These are phyloP conservation scores for Cerastis rubricosa DNA, from an alignment of 2,888 invertebrate species.

Conservation along the genomic window DNA sequence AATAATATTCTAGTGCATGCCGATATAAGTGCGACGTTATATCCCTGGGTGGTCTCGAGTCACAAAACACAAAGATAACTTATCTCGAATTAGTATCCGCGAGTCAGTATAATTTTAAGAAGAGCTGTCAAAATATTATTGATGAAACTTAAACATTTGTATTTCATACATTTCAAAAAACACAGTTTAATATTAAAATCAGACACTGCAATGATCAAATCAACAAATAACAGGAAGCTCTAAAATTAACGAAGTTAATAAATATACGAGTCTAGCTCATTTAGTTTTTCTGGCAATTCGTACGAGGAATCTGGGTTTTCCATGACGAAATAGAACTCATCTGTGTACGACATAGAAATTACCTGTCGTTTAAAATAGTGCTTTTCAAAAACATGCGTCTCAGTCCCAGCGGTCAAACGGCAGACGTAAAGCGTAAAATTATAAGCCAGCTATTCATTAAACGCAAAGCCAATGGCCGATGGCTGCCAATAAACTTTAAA, in stretches of 20 bases:
- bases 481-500: constrained; percentile 21
- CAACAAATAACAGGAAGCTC: constrained; percentile 27
- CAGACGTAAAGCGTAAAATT: not conserved
- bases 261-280: constrained; percentile 24
- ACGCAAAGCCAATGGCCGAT: constrained; percentile 7
- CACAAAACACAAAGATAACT: constrained; percentile 5
- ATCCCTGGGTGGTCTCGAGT: constrained; percentile 21
- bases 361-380: not conserved
- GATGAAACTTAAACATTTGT: not conserved
- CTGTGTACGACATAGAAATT: not conserved
- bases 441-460: constrained; percentile 9
- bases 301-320: not conserved
- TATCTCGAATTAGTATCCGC: constrained; percentile 5
- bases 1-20: not conserved
- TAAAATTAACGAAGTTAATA: constrained; percentile 24
- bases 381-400: not conserved
- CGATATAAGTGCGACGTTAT: not conserved
- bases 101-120: not conserved
- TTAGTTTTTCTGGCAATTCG: constrained; percentile 5
- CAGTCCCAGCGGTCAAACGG: not conserved
- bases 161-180: constrained; percentile 5
- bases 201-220: not conserved
- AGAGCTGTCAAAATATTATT: not conserved
- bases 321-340: constrained; percentile 1
- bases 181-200: not conserved